Conservation (phyloP, 2,113 vertebrate genomes). For the Phalacrocorax aristotelis region DNA sequence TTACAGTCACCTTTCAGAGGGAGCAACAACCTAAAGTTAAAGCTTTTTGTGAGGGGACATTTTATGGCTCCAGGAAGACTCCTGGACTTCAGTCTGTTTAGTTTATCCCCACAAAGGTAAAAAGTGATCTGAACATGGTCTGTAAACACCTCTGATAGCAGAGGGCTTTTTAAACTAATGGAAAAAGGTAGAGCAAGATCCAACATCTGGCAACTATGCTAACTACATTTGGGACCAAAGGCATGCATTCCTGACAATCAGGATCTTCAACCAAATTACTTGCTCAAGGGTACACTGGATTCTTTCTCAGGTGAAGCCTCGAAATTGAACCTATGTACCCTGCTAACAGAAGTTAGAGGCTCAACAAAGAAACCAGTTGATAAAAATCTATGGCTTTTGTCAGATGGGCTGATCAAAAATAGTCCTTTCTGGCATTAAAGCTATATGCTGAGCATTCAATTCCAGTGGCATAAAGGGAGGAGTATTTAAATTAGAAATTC, state of each 20-base stretch:
- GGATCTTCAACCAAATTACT: conserved; percentile 8
- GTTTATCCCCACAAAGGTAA: conserved; percentile 25
- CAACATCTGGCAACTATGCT: conserved; percentile 1
- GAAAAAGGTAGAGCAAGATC: neutral
- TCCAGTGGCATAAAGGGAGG: neutral
- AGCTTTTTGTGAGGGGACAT: neutral
- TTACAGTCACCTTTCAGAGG: conserved; percentile 24
- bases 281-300: conserved; percentile 1
- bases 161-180: conserved; percentile 14
- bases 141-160: conserved; percentile 25
- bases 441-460: neutral
- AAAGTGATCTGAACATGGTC: neutral
- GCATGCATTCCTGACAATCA: neutral
- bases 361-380: neutral
- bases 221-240: neutral
- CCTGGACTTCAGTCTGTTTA: neutral
- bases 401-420: neutral
- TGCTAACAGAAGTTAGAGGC: neutral
- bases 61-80: neutral
- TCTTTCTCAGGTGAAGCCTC: conserved; percentile 23
- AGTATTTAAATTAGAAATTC: conserved; percentile 12
- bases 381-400: conserved; percentile 7
- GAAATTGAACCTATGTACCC: neutral
- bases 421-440: conserved; percentile 5
- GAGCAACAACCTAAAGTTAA: neutral